Evolutionary conservation across 2,113 vertebrate species (phyloP).

Genomic region (Rutilus rutilus): DNA sequence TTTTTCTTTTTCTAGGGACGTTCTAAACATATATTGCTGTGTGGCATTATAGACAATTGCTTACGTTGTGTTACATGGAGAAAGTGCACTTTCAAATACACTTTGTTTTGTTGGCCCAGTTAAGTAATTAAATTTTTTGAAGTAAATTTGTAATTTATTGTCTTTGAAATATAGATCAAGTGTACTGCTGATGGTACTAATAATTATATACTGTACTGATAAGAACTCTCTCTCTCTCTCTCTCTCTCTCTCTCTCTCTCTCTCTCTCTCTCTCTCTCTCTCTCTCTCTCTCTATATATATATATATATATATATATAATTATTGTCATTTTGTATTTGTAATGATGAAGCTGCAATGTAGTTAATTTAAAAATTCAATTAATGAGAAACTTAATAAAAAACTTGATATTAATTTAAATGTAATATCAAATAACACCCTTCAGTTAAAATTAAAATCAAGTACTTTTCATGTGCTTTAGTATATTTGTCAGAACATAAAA

Average conservation of each 20-base stretch:
- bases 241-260: too few species aligned
- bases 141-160: not conserved
- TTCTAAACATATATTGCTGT: not conserved
- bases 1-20: not conserved
- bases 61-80: not conserved
- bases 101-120: not conserved
- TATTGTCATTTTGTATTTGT: not conserved
- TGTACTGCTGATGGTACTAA: not conserved
- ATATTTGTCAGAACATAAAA: too few species aligned
- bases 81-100: not conserved
- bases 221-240: too few species aligned
- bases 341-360: not conserved
- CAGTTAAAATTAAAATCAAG: not conserved
- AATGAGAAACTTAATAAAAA: too few species aligned
- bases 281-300: too few species aligned
- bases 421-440: not conserved
- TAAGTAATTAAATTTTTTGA: not conserved
- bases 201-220: not conserved
- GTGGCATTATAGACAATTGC: not conserved
- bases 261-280: too few species aligned
- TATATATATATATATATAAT: too few species aligned
- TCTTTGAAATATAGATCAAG: not conserved
- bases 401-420: not conserved
- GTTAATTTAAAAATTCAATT: not conserved
- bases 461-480: too few species aligned